Evolutionary conservation across 2,113 vertebrate species (phyloP).

Genomic region (Tetrax tetrax): DNA sequence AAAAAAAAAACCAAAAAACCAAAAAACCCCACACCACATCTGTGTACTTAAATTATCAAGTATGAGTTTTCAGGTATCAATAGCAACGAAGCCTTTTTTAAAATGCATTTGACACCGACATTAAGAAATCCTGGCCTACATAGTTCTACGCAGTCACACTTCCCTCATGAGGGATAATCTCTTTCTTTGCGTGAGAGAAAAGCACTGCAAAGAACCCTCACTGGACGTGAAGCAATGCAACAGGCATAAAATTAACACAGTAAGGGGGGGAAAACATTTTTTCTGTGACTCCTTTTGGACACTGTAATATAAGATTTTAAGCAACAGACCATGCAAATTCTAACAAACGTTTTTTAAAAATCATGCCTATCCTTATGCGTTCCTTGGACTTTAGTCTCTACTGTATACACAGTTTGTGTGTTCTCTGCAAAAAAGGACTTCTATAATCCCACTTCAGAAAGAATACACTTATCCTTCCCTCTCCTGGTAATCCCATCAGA

Average conservation of each 20-base stretch:
- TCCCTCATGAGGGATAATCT: background rate
- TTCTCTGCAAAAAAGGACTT: background rate
- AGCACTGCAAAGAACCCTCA: background rate
- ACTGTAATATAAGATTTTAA: background rate
- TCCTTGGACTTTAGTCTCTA: background rate
- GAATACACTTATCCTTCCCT: background rate
- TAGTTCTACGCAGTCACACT: background rate
- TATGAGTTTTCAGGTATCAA: background rate
- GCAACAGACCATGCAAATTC: background rate
- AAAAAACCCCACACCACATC: background rate
- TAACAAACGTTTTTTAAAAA: background rate
- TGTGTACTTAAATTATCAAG: fast-evolving
- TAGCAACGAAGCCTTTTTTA: background rate
- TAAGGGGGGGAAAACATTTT: background rate
- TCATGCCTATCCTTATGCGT: fast-evolving
- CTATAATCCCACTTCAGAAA: background rate
- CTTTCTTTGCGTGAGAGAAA: background rate
- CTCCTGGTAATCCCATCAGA: background rate
- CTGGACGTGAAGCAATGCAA: background rate
- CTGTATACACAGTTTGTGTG: background rate
- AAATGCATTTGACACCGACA: background rate
- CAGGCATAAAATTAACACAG: background rate
- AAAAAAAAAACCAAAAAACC: too few species aligned
- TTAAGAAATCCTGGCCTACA: background rate
- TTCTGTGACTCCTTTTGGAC: background rate